These are phyloP conservation scores for Hirtodrosophila alboralis DNA, from an alignment of 2,888 invertebrate species.

Conservation along the genomic window DNA sequence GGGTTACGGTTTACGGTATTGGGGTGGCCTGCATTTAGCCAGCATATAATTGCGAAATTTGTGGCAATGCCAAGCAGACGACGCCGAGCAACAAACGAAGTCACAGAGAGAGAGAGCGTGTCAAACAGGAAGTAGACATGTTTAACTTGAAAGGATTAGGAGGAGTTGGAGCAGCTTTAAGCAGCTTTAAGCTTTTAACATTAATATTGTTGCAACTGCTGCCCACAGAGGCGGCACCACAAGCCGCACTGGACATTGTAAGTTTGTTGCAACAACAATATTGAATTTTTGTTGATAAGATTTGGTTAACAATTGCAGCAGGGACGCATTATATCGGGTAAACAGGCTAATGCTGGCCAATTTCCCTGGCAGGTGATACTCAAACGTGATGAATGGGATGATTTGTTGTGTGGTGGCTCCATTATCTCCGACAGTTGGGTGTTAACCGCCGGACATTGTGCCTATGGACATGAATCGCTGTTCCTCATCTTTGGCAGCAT, in stretches of 20 bases:
- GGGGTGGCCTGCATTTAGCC: constrained; percentile 20
- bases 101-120: too few relatives aligned
- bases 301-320: constrained; percentile 37
- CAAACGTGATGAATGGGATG: constrained; percentile 72
- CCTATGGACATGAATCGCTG: constrained; percentile 62
- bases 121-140: background rate
- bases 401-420: constrained; percentile 81
- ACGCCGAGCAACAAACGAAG: constrained; percentile 37
- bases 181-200: constrained; percentile 6
- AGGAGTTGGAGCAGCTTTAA: constrained; percentile 1
- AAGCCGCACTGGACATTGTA: constrained; percentile 16
- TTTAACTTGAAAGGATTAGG: too few relatives aligned
- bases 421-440: constrained; percentile 78
- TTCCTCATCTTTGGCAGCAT: constrained; percentile 76
- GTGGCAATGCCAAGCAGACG: constrained; percentile 38
- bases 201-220: constrained; percentile 4
- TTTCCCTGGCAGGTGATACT: constrained; percentile 83
- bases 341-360: constrained; percentile 65
- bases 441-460: constrained; percentile 82
- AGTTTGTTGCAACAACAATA: background rate
- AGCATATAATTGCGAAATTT: constrained; percentile 61
- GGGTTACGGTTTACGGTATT: constrained; percentile 1
- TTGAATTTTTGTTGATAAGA: background rate
- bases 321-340: constrained; percentile 76
- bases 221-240: constrained; percentile 24